phyloP scores from a whole-genome alignment of 2,888 invertebrate species.

The Holacanthella duospinosa region DNA sequence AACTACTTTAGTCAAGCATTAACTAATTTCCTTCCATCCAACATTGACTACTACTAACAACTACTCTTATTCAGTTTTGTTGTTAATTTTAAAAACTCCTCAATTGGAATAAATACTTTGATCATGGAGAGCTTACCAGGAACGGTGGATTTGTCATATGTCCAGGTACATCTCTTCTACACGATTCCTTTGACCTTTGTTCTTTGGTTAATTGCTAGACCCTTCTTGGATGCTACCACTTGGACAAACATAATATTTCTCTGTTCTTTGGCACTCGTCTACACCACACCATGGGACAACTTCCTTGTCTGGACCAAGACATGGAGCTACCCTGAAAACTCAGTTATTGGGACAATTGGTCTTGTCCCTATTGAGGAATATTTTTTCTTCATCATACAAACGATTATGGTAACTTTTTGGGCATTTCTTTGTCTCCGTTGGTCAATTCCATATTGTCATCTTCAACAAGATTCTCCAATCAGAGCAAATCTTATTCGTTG shows the following conservation, averaged over 20 bases:
- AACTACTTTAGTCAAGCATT: too few relatives aligned
- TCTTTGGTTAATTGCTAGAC: background rate
- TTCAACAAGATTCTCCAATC: background rate
- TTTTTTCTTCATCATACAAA: constrained; percentile 1
- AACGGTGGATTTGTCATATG: background rate
- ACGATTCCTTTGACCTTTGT: background rate
- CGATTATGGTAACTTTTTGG: background rate
- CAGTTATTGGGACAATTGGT: background rate
- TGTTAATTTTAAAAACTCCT: too few relatives aligned
- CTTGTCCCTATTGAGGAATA: background rate
- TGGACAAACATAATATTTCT: background rate
- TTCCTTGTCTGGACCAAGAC: background rate
- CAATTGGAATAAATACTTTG: too few relatives aligned
- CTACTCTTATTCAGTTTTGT: too few relatives aligned
- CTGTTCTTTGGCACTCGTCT: background rate
- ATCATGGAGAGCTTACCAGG: background rate
- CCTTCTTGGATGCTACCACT: background rate
- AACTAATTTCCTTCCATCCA: too few relatives aligned
- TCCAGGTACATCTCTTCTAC: background rate
- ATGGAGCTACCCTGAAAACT: background rate
- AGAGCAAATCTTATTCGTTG: background rate
- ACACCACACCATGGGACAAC: background rate
- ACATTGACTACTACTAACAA: too few relatives aligned
- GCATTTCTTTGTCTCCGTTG: background rate
- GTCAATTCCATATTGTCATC: background rate